Base-by-base conservation (phyloP, 37 sponge, comb jelly and placozoan genomes). In the Aplysina aerophoba region DNA sequence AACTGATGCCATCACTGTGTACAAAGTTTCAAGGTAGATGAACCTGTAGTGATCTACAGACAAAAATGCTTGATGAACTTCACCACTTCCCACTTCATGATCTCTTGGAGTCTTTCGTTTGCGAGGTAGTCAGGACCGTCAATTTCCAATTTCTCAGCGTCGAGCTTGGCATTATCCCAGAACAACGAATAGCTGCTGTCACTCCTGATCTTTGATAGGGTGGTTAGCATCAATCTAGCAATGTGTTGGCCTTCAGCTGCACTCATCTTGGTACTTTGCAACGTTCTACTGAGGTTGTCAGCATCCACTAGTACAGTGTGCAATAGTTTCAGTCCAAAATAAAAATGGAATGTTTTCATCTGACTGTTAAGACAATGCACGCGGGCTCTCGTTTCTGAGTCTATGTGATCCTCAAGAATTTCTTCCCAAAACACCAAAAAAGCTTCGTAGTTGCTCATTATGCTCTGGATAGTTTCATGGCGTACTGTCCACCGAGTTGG, bases 401-500 rank as follows among this genome's bases (percentile, higher is more conserved):
- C 83, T 15, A 83, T 20, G n/a, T 67, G 83, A 35, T 36, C 83
- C 21, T 31, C 22, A 34, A 83, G 68, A 13, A 64, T 83, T 64
- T 35, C 61, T 57, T 83, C 67, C 83, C 83, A 61, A 40, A 83
- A 61, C 24, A 22, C 83, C 14, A 83, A 16, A 31, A 83, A 62
- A 31, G 83, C 27, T 15, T 50, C 68, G 63, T 83, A 83, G 50
- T 83, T 83, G 22, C 27, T 50, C 50, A 83, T 14, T 14, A 83
- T 83, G 27, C 83, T 65, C 8, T 53, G 27, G 68, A 83, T 20
- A 8, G 83, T 83, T 83, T 83, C 83, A 83, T 62, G 50, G 55
- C 67, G 66, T 65, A 83, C 83, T 83, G 83, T 83, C 67, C 83
- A 66, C 55, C 83, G 65, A 44, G 83, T 83, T 65, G 83, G 83